These are phyloP conservation scores for Erpetoichthys calabaricus DNA, from an alignment of 2,797 vertebrate genomes.

Conservation along the genomic window DNA sequence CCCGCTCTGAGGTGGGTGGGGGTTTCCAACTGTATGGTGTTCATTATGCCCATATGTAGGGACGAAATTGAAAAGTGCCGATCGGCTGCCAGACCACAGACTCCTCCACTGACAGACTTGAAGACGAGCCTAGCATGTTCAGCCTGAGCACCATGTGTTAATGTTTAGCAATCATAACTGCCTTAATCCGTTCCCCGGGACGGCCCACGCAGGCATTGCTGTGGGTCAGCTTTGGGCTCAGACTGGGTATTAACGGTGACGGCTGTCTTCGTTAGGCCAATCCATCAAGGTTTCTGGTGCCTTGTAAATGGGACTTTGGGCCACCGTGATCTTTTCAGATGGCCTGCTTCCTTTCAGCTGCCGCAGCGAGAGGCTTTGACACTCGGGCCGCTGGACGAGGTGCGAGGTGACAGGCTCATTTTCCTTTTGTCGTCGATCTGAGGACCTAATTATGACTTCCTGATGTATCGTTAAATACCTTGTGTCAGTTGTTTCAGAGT, in stretches of 20 bases:
- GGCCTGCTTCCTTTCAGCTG: too few species aligned
- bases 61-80: conserved; percentile 40
- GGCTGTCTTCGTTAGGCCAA: conserved; percentile 1
- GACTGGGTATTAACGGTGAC: not conserved
- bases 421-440: conserved; percentile 1
- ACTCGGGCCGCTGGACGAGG: too few species aligned
- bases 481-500: not conserved
- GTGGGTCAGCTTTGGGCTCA: conserved; percentile 17
- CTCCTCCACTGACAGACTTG: conserved; percentile 51
- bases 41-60: conserved; percentile 10
- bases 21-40: conserved; percentile 6
- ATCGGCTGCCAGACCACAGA: conserved; percentile 60
- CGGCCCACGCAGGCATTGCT: conserved; percentile 18
- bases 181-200: conserved; percentile 8
- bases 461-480: conserved; percentile 1
- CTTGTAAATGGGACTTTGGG: conserved; percentile 27
- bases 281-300: conserved; percentile 14
- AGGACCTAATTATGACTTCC: not conserved
- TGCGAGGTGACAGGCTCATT: not conserved
- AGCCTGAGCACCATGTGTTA: conserved; percentile 55
- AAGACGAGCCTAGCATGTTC: conserved; percentile 46
- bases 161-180: conserved; percentile 39
- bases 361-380: too few species aligned
- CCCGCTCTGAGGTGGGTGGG: not conserved
- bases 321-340: too few species aligned